Percentiles rank a stretch among this genome's conserved stretches.
Evolutionary conservation across 64 coral and sea anemone genomes (phyloP).

Genomic region (Montipora sp.): DNA sequence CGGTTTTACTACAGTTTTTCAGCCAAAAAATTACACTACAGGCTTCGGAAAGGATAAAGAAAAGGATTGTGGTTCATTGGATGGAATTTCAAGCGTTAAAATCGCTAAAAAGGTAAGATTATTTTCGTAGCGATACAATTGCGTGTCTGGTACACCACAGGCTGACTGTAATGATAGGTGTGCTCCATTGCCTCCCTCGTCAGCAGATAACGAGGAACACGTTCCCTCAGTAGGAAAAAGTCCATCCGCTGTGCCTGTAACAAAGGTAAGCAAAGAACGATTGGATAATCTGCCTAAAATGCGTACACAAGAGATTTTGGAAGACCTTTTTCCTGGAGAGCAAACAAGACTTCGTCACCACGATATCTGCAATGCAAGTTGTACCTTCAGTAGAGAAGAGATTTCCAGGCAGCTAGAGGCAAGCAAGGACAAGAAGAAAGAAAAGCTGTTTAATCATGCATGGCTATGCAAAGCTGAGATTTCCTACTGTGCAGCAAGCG

Average conservation of each 20-base stretch:
- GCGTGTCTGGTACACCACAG: too few species aligned
- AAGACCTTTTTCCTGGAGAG: not conserved
- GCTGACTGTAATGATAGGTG: too few species aligned
- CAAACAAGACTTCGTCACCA: not conserved
- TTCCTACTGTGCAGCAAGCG: not conserved
- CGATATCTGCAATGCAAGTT: conserved; percentile 19
- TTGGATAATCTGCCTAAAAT: not conserved
- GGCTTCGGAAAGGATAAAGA: too few species aligned
- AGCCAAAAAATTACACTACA: too few species aligned
- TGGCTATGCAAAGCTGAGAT: conserved; percentile 6
- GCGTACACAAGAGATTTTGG: not conserved
- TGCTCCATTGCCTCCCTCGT: too few species aligned
- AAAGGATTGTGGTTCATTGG: too few species aligned
- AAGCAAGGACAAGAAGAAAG: conserved; percentile 41
- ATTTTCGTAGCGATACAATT: too few species aligned
- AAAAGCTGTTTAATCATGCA: conserved; percentile 33
- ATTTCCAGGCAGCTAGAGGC: not conserved
- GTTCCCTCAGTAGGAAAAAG: not conserved
- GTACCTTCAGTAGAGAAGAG: conserved; percentile 19
- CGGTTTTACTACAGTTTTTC: too few species aligned
- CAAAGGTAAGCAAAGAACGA: not conserved
- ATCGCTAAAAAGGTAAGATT: too few species aligned
- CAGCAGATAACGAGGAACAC: not conserved
- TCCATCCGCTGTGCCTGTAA: not conserved
- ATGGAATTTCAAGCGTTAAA: too few species aligned